Evolutionary conservation across 2,888 invertebrate species (phyloP).

Genomic region (Aphidius colemani): DNA sequence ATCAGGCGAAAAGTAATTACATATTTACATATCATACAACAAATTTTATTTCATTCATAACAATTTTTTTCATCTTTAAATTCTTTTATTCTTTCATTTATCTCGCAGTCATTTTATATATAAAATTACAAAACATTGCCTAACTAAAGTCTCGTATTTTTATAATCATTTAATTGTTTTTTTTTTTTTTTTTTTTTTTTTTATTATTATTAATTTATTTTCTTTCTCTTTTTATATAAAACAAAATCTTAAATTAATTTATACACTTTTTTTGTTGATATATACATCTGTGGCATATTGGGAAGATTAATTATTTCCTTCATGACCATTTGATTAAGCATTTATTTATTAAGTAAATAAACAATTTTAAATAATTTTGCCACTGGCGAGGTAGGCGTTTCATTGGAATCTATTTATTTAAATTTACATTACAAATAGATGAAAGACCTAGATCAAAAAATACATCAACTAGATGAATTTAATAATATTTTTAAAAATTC

Average conservation of each 20-base stretch:
- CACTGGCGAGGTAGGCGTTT: constrained; percentile 52
- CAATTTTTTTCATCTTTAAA: constrained; percentile 21
- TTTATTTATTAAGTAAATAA: constrained; percentile 43
- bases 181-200: constrained; percentile 16
- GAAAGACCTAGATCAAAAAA: too few species aligned
- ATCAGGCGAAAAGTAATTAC: constrained; percentile 58
- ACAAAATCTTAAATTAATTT: constrained; percentile 36
- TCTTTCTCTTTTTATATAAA: constrained; percentile 24
- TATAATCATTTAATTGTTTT: constrained; percentile 29
- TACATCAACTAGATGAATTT: too few species aligned
- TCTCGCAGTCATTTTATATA: constrained; percentile 52
- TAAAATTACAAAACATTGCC: constrained; percentile 61
- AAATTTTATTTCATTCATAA: constrained; percentile 35
- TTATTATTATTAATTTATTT: neutral
- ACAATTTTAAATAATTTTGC: constrained; percentile 39
- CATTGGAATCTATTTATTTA: too few species aligned
- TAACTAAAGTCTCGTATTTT: constrained; percentile 48
- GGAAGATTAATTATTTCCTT: constrained; percentile 28
- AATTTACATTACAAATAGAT: too few species aligned
- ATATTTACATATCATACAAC: constrained; percentile 60
- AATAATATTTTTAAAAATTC: too few species aligned
- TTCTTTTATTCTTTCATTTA: constrained; percentile 18
- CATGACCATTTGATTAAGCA: constrained; percentile 42
- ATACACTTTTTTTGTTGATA: constrained; percentile 37
- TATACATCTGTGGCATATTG: constrained; percentile 37